These are phyloP conservation scores for Mallotus villosus DNA, from an alignment of 2,797 vertebrate species.

Conservation along the genomic window DNA sequence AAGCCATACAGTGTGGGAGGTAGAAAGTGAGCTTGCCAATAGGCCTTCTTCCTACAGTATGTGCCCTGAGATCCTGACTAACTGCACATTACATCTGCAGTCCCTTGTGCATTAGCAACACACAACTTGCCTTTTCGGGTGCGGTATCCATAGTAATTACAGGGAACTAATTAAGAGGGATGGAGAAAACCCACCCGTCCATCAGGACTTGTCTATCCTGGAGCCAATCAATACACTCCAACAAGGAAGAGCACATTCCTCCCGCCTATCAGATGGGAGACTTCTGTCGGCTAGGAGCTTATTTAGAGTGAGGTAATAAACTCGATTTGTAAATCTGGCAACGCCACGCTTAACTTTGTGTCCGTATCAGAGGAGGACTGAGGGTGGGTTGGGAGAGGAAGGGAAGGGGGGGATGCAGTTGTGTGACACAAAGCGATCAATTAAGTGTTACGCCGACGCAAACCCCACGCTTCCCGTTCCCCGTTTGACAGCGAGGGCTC, in stretches of 20 bases:
- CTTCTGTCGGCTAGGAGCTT: constrained; percentile 3
- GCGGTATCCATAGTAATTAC: constrained; percentile 28
- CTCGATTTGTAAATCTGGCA: constrained; percentile 16
- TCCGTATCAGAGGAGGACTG: constrained; percentile 6
- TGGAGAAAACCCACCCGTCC: background rate
- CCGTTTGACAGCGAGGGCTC: constrained; percentile 29
- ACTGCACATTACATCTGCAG: constrained; percentile 29
- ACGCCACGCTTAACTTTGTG: constrained; percentile 13
- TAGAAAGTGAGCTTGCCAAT: no score
- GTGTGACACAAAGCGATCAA: constrained; percentile 14
- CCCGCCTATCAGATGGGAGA: constrained; percentile 6
- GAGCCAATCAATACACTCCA: background rate
- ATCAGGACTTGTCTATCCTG: background rate
- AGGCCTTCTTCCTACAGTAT: background rate
- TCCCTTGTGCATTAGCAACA: background rate
- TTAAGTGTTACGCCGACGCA: constrained; percentile 1
- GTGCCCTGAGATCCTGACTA: constrained; percentile 4
- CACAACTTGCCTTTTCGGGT: constrained; percentile 24
- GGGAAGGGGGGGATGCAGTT: constrained; percentile 6
- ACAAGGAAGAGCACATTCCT: constrained; percentile 3
- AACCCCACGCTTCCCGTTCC: background rate
- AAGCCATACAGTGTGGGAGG: no score
- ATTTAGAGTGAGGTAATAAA: constrained; percentile 17
- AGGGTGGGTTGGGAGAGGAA: background rate
- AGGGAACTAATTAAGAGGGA: constrained; percentile 23